Conservation (phyloP, 2,888 invertebrate species). For the Eulithis prunata region DNA sequence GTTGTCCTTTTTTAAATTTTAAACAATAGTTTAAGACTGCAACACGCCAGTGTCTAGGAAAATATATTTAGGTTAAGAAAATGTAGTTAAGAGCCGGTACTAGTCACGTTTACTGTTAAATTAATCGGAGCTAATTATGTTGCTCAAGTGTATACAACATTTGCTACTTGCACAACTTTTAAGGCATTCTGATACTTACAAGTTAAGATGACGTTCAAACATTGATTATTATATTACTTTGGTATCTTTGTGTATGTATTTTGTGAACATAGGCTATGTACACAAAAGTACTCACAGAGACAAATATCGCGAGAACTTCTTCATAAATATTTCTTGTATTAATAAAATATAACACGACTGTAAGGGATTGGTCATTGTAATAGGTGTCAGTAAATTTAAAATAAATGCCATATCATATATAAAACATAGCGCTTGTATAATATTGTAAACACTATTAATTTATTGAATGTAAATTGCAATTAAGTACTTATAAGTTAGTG, state of each 20-base stretch:
- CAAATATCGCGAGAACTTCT: background rate
- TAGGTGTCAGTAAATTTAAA: conserved; percentile 70
- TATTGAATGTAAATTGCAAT: conserved; percentile 83
- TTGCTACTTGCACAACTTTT: conserved; percentile 40
- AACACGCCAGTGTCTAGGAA: conserved; percentile 77
- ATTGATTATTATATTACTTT: background rate
- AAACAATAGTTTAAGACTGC: conserved; percentile 65
- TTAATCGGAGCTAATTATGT: conserved; percentile 67
- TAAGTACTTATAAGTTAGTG: conserved; percentile 77
- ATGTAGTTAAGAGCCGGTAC: conserved; percentile 74
- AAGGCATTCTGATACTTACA: conserved; percentile 17
- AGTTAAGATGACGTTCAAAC: conserved; percentile 4
- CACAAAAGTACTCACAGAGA: background rate
- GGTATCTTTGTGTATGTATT: no score
- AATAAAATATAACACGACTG: conserved; percentile 33
- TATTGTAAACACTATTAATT: conserved; percentile 83
- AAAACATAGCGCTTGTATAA: conserved; percentile 81
- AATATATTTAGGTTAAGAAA: conserved; percentile 58
- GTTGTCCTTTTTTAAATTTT: conserved; percentile 26
- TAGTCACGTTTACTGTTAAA: conserved; percentile 73
- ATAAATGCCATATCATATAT: conserved; percentile 81
- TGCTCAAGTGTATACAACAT: conserved; percentile 62
- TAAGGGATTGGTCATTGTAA: conserved; percentile 30
- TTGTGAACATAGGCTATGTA: no score
- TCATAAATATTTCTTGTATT: conserved; percentile 21